These are phyloP conservation scores for Erythrocebus patas DNA, from an alignment of 2,113 vertebrate genomes.

Conservation along the genomic window DNA sequence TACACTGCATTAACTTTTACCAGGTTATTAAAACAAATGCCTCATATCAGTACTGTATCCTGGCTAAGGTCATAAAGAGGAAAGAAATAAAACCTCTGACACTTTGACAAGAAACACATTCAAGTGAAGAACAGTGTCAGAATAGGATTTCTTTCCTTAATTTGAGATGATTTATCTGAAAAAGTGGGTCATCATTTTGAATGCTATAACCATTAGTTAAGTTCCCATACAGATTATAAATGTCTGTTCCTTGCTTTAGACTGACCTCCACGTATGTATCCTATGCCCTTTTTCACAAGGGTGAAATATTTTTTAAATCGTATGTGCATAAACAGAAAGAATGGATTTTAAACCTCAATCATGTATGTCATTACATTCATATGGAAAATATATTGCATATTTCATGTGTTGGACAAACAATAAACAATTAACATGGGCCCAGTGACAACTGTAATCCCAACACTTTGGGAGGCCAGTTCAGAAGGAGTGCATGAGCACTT, in stretches of 20 bases:
- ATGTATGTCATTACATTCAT: neutral
- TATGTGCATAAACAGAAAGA: neutral
- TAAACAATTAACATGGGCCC: neutral
- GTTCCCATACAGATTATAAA: neutral
- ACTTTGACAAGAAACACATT: neutral
- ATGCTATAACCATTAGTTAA: neutral
- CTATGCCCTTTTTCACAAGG: neutral
- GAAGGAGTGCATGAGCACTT: too few species aligned
- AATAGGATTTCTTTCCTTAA: neutral
- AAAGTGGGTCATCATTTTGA: neutral
- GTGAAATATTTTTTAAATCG: neutral
- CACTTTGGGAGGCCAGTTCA: too few species aligned
- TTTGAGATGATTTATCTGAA: slow-evolving; percentile 29
- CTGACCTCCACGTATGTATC: neutral
- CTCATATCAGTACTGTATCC: slow-evolving; percentile 1
- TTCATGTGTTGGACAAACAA: neutral
- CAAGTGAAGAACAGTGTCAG: neutral
- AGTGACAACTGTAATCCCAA: too few species aligned
- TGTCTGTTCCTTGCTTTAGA: neutral
- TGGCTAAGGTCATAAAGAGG: neutral
- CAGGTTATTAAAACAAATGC: slow-evolving; percentile 64
- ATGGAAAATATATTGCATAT: neutral
- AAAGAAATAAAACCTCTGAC: slow-evolving; percentile 43
- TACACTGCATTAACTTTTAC: slow-evolving; percentile 63
- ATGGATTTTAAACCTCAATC: neutral